phyloP scores from a whole-genome alignment of 92 coral and sea anemone genomes.

The Heliopora coerulea region DNA sequence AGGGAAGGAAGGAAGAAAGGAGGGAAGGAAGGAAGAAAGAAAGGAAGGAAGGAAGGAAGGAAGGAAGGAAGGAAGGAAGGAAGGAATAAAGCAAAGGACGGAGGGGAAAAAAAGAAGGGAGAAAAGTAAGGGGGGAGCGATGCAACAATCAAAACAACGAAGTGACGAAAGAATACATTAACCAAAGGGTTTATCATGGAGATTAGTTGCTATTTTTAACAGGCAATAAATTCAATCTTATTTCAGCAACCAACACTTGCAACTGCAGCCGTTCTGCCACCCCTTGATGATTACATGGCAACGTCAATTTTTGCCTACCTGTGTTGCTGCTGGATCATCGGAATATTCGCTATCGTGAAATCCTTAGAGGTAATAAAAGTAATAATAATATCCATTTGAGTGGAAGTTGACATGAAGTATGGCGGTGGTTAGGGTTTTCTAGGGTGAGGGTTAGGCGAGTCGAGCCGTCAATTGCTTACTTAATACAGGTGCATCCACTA shows the following conservation, averaged over 20 bases:
- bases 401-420: no score
- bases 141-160: no score
- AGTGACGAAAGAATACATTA: no score
- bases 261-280: background rate
- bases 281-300: slow-evolving; percentile 54
- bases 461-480: no score
- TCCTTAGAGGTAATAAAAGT: slow-evolving; percentile 65
- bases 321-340: slow-evolving; percentile 85
- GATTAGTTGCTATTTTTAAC: background rate
- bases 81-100: background rate
- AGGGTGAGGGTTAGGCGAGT: no score
- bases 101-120: background rate
- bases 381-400: no score
- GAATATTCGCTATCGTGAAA: slow-evolving; percentile 72
- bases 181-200: no score
- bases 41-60: background rate
- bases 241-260: slow-evolving; percentile 14
- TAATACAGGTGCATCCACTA: no score
- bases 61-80: background rate
- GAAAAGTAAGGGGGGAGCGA: no score
- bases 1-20: no score
- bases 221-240: background rate
- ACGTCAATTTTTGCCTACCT: slow-evolving; percentile 83
- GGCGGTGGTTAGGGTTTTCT: no score
- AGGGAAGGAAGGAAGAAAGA: background rate